Evolutionary conservation across 2,113 vertebrate species (phyloP), one percentile per base, ranked within the genome.

Genomic region (Semicossyphus pulcher): DNA sequence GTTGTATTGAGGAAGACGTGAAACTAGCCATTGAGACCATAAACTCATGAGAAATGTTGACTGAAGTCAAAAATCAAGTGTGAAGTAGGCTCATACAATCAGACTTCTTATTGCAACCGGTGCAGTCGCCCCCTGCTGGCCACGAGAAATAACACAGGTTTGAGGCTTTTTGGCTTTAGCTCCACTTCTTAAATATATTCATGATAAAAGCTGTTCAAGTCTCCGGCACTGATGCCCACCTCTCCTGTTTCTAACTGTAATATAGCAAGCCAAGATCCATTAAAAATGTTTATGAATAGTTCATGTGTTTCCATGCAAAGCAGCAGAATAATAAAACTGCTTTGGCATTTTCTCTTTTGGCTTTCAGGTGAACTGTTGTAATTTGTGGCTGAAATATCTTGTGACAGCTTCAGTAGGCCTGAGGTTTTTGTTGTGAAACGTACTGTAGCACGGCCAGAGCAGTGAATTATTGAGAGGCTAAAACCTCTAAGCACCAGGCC

Each of bases 381-480:
- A 31, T 45, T 54, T 48, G 15, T 26, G 28, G 25, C 44, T 53
- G 20, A 78, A 61, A 60, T 42, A 37, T 69, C 48, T 34, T 18
- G 67, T 52, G 60, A 70, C 68, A n/a, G 26, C 36, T 70, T 58
- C 14, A 64, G 28, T 16, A 14, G 45, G 28, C 20, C 63, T 9
- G 28, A 68, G 48, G 47, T 45, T 25, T 70, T 34, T 64, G 31
- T 69, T 74, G 16, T 57, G 42, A 75, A 80, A 63, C 10, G 62
- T 56, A 14, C 53, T 78, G 58, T 36, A 42, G 52, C 44, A 5
- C 44, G 28, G 59, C 15, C 57, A 28, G 36, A 53, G 0, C 45
- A 21, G 59, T 83, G 54, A 85, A 69, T 85, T 83, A 83, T 60
- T 61, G 65, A 65, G 62, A 29, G 73, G 70, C 36, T 36, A 9